Base-by-base conservation (phyloP, 2,797 vertebrate species). In the Falco columbarius region DNA sequence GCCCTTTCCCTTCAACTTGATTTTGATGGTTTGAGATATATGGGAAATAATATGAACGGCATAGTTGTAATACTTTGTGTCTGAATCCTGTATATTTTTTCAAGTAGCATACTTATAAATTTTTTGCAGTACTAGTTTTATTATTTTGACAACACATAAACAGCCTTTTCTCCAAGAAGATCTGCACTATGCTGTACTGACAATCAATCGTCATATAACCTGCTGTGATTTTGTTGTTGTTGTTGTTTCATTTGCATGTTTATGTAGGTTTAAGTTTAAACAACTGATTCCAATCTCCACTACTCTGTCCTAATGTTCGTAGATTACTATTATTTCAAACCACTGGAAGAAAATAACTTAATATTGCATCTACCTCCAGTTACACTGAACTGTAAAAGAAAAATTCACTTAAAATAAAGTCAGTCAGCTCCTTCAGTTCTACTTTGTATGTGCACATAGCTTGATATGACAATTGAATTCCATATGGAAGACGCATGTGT, bases 281-380 rank as follows among this genome's bases (percentile, higher is more conserved):
- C n/a, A 38, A 30, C 26, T n/a, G 5, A 12, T 29, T 75, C 65
- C 34, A 70, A 4, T 68, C 20, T 90, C 82, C 36, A 81, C 54
- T 52, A 55, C 49, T 93, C 2, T 54, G 32, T 82, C 42, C 72
- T 92, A 49, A 65, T 51, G 34, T 88, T 94, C 42, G 34, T 52
- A 72, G 61, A 58, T 84, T 0, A 81, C 68, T 92, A 46, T 72
- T 86, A 30, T n/a, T 94, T 97, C 56, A 95, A 96, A 87, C 81
- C 82, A 73, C 95, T 95, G 95, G 95, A 87, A 96, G 95, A 95
- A 97, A 97, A 91, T 82, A 42, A 94, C 42, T 18, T 86, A 95
- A 95, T 97, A 71, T 97, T 97, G 94, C 96, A 98, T 95, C 98
- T 98, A 98, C 98, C 98, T 99, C 98, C 98, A 74, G 98, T 95